Conservation (phyloP, 2,797 vertebrate species). For the Podarcis siculus region DNA sequence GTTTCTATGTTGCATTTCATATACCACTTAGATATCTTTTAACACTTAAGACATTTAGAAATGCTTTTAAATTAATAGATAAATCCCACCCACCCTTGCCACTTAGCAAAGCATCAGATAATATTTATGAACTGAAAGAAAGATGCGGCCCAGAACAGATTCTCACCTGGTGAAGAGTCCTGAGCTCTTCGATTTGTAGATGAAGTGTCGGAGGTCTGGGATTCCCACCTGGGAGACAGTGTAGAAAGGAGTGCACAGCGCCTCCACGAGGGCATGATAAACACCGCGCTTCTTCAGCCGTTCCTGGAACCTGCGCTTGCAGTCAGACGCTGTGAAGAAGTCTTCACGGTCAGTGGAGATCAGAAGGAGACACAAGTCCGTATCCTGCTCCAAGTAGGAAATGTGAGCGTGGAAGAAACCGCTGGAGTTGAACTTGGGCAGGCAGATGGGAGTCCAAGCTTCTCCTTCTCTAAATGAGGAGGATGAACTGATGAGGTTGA, state of each 20-base stretch:
- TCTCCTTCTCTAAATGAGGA: conserved; percentile 95
- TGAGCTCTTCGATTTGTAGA: conserved; percentile 98
- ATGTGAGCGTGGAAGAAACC: conserved; percentile 98
- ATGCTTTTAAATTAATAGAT: background rate
- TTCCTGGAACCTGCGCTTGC: conserved; percentile 93
- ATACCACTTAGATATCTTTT: too few relatives aligned
- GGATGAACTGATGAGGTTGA: conserved; percentile 95
- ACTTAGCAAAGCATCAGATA: background rate
- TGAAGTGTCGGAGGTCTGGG: conserved; percentile 94
- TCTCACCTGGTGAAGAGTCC: conserved; percentile 96
- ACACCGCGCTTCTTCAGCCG: conserved; percentile 88
- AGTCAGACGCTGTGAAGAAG: conserved; percentile 95
- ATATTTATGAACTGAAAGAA: background rate
- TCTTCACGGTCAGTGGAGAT: conserved; percentile 95
- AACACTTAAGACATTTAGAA: too few relatives aligned
- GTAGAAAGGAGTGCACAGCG: conserved; percentile 86
- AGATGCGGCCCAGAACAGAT: background rate
- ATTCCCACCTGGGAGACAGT: conserved; percentile 90
- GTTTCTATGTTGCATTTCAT: too few relatives aligned
- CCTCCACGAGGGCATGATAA: conserved; percentile 86
- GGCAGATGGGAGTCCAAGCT: conserved; percentile 96
- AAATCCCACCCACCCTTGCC: background rate
- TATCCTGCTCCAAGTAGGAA: conserved; percentile 91
- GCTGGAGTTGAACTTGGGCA: conserved; percentile 94
- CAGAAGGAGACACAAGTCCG: conserved; percentile 92